These are phyloP conservation scores for Dendropsophus ebraccatus DNA, from an alignment of 2,113 vertebrate species.

Conservation along the genomic window DNA sequence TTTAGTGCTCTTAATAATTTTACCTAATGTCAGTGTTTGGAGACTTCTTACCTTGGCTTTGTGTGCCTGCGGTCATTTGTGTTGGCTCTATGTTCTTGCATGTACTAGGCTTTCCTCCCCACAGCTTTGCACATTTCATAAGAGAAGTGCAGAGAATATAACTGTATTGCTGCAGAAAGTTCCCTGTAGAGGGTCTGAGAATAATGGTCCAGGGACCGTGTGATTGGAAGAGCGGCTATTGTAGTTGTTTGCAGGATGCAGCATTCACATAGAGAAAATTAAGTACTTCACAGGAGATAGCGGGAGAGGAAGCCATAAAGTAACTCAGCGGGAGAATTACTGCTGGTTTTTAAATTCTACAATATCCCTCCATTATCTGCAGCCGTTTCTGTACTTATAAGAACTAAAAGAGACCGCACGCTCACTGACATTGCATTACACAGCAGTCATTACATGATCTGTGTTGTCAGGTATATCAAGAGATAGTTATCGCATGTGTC, in stretches of 20 bases:
- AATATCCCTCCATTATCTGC: conserved; percentile 9
- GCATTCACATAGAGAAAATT: conserved; percentile 17
- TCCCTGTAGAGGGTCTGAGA: neutral
- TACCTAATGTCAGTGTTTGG: neutral
- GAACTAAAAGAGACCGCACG: neutral
- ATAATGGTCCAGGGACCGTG: conserved; percentile 2
- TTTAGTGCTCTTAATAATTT: too few species aligned
- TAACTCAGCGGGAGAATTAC: neutral
- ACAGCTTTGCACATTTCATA: neutral
- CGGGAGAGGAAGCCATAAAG: neutral
- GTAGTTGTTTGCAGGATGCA: neutral
- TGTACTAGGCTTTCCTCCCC: neutral
- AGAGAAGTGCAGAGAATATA: conserved; percentile 1
- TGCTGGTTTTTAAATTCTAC: neutral
- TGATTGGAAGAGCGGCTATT: neutral
- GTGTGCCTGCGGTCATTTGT: neutral
- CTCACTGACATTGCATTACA: neutral
- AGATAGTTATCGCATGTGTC: neutral
- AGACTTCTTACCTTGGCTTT: neutral
- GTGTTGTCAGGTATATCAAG: neutral
- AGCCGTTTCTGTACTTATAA: neutral
- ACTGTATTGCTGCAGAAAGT: neutral
- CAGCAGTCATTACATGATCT: neutral
- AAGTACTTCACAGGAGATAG: conserved; percentile 35
- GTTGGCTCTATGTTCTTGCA: neutral